Evolutionary conservation across 2,113 vertebrate genomes (phyloP).

Genomic region (Callopanchax toddi): DNA sequence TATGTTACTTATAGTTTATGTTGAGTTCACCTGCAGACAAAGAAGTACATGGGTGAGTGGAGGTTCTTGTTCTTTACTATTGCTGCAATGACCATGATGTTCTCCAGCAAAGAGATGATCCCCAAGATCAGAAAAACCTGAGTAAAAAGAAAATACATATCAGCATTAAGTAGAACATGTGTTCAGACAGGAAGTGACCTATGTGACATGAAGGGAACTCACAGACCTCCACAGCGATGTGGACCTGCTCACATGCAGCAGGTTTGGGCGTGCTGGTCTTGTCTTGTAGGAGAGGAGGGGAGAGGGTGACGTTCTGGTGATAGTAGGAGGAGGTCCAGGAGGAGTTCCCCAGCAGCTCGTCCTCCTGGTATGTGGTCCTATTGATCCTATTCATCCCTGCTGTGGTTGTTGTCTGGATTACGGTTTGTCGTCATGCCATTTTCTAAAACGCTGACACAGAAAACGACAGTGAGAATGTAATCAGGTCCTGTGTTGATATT

Average conservation of each 20-base stretch:
- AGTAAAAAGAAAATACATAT: not conserved
- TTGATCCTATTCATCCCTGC: constrained; percentile 60
- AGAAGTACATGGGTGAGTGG: constrained; percentile 97
- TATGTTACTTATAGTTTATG: not conserved
- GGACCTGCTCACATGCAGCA: constrained; percentile 84
- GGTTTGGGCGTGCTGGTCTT: constrained; percentile 54
- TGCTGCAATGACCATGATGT: constrained; percentile 91
- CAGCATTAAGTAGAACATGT: not conserved
- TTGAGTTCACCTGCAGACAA: constrained; percentile 82
- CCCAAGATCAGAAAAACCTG: constrained; percentile 89
- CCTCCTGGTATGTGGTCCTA: constrained; percentile 35
- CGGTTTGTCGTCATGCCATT: constrained; percentile 27
- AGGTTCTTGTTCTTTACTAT: constrained; percentile 95
- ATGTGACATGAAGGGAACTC: too few relatives aligned
- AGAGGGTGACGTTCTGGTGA: constrained; percentile 56
- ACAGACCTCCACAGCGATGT: constrained; percentile 81
- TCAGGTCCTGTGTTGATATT: too few relatives aligned
- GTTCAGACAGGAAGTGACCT: not conserved
- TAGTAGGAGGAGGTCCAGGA: constrained; percentile 44
- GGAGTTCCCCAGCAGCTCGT: constrained; percentile 51
- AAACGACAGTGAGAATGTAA: not conserved
- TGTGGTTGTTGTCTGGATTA: constrained; percentile 38
- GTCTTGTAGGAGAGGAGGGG: constrained; percentile 31
- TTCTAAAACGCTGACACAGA: constrained; percentile 23
- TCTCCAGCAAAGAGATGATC: constrained; percentile 93